phyloP scores from a whole-genome alignment of 2,888 invertebrate species.

The Hydriomena furcata region DNA sequence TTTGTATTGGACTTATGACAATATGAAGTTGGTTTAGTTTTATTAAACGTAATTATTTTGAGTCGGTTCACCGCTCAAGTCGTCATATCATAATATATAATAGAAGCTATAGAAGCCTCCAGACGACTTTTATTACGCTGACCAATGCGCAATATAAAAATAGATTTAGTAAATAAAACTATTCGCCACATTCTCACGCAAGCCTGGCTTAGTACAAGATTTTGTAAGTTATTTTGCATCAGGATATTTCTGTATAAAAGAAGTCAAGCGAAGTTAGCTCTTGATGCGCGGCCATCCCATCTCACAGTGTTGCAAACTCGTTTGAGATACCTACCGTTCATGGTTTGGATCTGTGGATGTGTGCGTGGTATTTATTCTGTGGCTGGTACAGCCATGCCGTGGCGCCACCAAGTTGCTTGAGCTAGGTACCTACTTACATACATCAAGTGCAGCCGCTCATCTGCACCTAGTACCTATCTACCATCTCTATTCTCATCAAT shows the following conservation, averaged over 20 bases:
- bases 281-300: constrained; percentile 29
- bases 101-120: neutral
- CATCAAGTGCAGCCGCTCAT: no score
- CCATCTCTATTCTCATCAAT: no score
- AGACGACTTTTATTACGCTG: neutral
- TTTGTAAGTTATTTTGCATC: constrained; percentile 1
- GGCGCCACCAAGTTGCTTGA: constrained; percentile 1
- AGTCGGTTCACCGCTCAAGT: no score
- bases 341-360: constrained; percentile 24
- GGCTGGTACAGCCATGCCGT: neutral
- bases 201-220: neutral
- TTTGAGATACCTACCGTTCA: constrained; percentile 57
- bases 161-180: neutral
- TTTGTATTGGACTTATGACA: no score
- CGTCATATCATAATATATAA: no score
- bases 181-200: constrained; percentile 1
- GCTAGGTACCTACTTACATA: constrained; percentile 2
- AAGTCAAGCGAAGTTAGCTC: constrained; percentile 3
- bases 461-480: no score
- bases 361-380: constrained; percentile 13
- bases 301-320: constrained; percentile 46
- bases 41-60: no score
- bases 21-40: no score
- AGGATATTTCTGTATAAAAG: constrained; percentile 8
- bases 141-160: neutral